Evolutionary conservation across 2,888 invertebrate species (phyloP), one percentile per base, ranked within the genome.

Genomic region (Cartodere bifasciata): DNA sequence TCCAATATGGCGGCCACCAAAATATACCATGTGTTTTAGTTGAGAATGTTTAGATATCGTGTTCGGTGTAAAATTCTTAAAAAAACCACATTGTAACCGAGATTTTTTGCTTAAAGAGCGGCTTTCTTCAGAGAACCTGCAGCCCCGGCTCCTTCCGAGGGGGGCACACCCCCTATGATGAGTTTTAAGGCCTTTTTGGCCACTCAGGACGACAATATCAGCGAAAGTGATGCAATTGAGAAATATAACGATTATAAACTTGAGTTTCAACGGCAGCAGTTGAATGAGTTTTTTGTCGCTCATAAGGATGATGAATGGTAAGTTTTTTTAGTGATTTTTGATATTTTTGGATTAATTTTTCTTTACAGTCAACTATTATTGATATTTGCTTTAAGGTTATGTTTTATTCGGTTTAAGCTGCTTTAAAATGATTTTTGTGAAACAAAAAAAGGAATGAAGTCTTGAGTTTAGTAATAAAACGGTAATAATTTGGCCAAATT

Each of bases 241-340:
- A 94, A 94, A 56, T 98, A 97, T 65, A 92, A 91, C 62, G 95
- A 97, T 55, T 98, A 98, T 65, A 98, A 98, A 63, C 66, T 88
- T 50, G 97, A 98, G 52, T 98, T 95, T 61, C 83, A 86, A 50
- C 72, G 90, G 31, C 91, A 92, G 56, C 97, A 97, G 59, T 73
- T 97, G 32, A 92, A 92, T 64, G 94, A 97, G 59, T 98, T 98
- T 67, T 98, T 98, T 65, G 83, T 95, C 49, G 84, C 87, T 25
- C 98, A 98, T 67, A 98, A 98, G 65, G 97, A 98, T 53, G 97
- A 99, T 63, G 98, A 98, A 79, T 98, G 98, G 98, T 97, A 73
- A 68, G 84, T 63, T 38, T 35, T 23, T 11, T 27, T 27, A n/a
- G n/a, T n/a, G 27, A 13, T 27, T 14, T 13, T 16, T 15, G n/a